These are phyloP conservation scores for Drosophila ohnishii DNA, from an alignment of 1,140 invertebrate genomes.

Conservation along the genomic window DNA sequence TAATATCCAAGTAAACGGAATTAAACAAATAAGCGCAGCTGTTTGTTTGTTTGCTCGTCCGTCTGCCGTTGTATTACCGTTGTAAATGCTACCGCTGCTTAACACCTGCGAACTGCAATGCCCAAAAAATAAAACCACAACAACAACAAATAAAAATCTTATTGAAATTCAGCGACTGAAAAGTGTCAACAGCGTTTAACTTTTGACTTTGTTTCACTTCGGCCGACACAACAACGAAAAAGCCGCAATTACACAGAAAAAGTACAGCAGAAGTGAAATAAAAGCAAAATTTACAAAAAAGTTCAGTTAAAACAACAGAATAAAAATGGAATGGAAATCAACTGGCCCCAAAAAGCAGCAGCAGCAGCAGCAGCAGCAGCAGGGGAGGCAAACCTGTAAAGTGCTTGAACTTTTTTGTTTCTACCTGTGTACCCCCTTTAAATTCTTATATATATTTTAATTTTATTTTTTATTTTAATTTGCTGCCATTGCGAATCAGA, in stretches of 20 bases:
- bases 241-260: conserved; percentile 34
- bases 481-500: not conserved
- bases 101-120: conserved; percentile 61
- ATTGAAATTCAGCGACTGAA: conserved; percentile 37
- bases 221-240: conserved; percentile 9
- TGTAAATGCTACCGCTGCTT: conserved; percentile 29
- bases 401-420: conserved; percentile 67
- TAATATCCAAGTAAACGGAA: conserved; percentile 41
- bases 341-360: conserved; percentile 28
- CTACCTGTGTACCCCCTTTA: conserved; percentile 26
- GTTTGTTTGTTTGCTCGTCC: conserved; percentile 28
- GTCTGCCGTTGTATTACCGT: conserved; percentile 4
- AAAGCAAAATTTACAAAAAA: conserved; percentile 35
- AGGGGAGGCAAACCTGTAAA: conserved; percentile 60
- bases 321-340: conserved; percentile 49
- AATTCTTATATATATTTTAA: conserved; percentile 51
- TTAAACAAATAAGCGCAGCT: conserved; percentile 55
- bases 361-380: not conserved
- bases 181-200: conserved; percentile 48
- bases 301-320: conserved; percentile 44
- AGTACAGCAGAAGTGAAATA: conserved; percentile 37
- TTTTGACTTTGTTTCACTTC: conserved; percentile 33
- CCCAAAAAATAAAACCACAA: conserved; percentile 32
- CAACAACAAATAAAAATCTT: not conserved
- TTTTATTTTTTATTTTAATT: not conserved